A percentile compares a stretch with the other conserved stretches of the same genome.
Evolutionary conservation across 2,113 vertebrate genomes (phyloP).

Genomic region (Myrmophylax atrothorax): DNA sequence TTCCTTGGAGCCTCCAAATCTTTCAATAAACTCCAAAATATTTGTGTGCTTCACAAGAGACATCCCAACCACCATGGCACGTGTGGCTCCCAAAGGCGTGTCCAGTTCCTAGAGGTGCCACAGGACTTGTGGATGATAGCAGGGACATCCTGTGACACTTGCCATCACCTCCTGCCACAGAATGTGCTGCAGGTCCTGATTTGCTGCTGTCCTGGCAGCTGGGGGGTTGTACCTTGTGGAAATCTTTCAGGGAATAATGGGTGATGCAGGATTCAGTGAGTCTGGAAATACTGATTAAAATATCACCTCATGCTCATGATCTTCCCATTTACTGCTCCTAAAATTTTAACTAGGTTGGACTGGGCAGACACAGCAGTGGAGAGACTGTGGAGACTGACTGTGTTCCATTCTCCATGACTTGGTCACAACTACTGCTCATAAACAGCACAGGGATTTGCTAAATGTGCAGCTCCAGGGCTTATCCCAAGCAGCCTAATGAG

Average conservation of each 20-base stretch:
- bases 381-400: not conserved
- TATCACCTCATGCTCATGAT: conserved; percentile 15
- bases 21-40: not conserved
- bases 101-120: not conserved
- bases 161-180: not conserved
- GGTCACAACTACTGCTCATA: conserved; percentile 55
- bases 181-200: not conserved
- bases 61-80: accelerated
- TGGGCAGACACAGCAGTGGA: not conserved
- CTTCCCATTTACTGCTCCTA: conserved; percentile 27
- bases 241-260: conserved; percentile 6
- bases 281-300: not conserved
- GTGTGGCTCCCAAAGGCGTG: not conserved
- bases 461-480: conserved; percentile 61
- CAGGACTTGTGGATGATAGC: not conserved
- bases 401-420: conserved; percentile 20
- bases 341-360: conserved; percentile 28
- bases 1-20: not conserved
- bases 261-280: not conserved
- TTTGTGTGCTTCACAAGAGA: not conserved
- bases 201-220: not conserved
- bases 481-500: conserved; percentile 69
- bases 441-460: conserved; percentile 71
- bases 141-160: not conserved
- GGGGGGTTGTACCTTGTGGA: not conserved